A percentile compares a stretch with the other conserved stretches of the same genome.
These are phyloP conservation scores for Chiloscyllium punctatum DNA, from an alignment of 2,797 vertebrate genomes.

Conservation along the genomic window DNA sequence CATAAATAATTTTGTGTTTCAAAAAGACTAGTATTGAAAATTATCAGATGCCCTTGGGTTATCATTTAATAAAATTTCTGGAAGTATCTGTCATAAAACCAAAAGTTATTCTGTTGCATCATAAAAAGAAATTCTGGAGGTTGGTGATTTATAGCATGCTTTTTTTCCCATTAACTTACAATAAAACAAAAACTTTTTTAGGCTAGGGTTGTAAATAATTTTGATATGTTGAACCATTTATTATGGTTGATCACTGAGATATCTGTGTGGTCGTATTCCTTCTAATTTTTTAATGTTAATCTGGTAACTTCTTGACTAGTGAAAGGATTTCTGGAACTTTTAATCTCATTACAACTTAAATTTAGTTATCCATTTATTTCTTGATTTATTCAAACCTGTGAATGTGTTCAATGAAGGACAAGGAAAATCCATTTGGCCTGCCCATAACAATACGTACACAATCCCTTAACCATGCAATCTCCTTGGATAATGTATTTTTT, in stretches of 20 bases:
- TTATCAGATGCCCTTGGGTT: background rate
- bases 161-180: conserved; percentile 18
- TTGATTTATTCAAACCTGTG: background rate
- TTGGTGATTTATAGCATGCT: conserved; percentile 24
- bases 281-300: background rate
- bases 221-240: background rate
- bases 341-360: background rate
- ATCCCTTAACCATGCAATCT: background rate
- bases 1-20: background rate
- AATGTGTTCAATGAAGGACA: background rate
- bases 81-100: background rate
- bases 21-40: background rate
- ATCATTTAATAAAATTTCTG: background rate
- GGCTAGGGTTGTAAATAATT: background rate
- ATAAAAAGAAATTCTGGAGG: background rate
- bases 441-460: background rate
- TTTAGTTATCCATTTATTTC: background rate
- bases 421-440: background rate
- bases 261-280: background rate
- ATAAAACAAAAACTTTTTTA: background rate
- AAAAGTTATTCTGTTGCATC: conserved; percentile 24
- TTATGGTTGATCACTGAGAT: background rate
- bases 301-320: too few species aligned
- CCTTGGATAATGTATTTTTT: background rate
- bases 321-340: background rate